Conservation (phyloP, 2,797 vertebrate species). For the Coracias cyanogaster region DNA sequence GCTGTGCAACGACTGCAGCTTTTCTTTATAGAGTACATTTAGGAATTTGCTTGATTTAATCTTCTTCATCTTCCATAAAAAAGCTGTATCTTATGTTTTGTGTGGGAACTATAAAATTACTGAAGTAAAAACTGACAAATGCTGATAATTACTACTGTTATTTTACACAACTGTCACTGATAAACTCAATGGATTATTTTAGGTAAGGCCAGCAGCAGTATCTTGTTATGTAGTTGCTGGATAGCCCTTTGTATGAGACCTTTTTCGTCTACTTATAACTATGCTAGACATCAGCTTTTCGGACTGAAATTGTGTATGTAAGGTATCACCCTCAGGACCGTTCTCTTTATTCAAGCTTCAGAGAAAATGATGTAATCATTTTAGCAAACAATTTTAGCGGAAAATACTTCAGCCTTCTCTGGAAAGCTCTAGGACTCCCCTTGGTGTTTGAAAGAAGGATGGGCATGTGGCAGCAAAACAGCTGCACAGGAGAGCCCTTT, state of each 20-base stretch:
- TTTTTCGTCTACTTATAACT: background rate
- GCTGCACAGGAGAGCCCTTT: background rate
- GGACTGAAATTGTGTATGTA: background rate
- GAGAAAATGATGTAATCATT: background rate
- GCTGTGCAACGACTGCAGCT: background rate
- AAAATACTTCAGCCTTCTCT: background rate
- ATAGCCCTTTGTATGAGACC: background rate
- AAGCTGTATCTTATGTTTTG: background rate
- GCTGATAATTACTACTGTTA: background rate
- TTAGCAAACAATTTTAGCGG: background rate
- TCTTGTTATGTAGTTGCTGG: background rate
- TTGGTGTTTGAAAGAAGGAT: constrained; percentile 24
- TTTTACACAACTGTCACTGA: background rate
- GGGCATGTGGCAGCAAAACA: background rate
- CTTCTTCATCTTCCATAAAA: background rate
- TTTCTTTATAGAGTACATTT: background rate
- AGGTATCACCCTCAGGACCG: background rate
- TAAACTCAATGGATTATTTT: background rate
- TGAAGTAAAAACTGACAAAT: background rate
- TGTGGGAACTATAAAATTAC: background rate
- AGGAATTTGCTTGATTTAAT: background rate
- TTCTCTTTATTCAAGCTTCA: background rate
- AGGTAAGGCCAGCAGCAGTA: background rate
- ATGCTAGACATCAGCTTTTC: background rate
- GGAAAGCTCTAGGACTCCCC: constrained; percentile 52